Conservation (phyloP, 2,797 vertebrate species). For the Gadopsis marmoratus region DNA sequence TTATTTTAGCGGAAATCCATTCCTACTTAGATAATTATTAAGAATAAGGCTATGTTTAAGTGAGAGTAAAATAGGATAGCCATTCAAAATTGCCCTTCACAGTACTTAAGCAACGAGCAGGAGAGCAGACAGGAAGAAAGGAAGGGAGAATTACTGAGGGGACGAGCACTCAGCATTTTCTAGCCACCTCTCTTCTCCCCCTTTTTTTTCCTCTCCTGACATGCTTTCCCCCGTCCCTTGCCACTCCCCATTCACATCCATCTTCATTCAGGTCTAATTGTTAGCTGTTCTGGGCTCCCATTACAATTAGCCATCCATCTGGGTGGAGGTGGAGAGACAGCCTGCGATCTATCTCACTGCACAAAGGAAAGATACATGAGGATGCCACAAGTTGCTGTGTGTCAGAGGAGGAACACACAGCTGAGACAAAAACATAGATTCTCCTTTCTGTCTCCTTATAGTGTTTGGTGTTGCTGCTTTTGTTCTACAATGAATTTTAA, state of each 20-base stretch:
- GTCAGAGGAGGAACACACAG: conserved; percentile 7
- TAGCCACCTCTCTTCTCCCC: conserved; percentile 33
- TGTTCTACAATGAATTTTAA: conserved; percentile 22
- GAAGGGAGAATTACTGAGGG: conserved; percentile 21
- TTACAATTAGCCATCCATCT: conserved; percentile 82
- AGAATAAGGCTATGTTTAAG: conserved; percentile 66
- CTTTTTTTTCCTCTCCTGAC: conserved; percentile 13
- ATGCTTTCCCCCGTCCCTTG: conserved; percentile 1
- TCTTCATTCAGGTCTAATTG: conserved; percentile 79
- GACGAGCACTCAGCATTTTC: conserved; percentile 48
- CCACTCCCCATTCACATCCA: conserved; percentile 55
- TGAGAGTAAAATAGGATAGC: conserved; percentile 56
- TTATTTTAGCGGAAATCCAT: conserved; percentile 58
- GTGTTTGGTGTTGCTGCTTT: conserved; percentile 6
- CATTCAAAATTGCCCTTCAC: conserved; percentile 61
- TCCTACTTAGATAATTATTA: conserved; percentile 55
- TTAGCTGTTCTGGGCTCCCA: conserved; percentile 75
- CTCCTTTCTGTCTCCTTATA: conserved; percentile 3
- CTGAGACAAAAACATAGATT: conserved; percentile 11
- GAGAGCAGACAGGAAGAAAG: conserved; percentile 41
- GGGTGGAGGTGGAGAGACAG: conserved; percentile 62
- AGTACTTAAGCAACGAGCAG: conserved; percentile 40
- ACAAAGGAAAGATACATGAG: conserved; percentile 58
- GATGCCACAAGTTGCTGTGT: conserved; percentile 62
- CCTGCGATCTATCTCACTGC: conserved; percentile 59